Conservation (phyloP, 2,113 vertebrate species). For the Phoenicopterus ruber region DNA sequence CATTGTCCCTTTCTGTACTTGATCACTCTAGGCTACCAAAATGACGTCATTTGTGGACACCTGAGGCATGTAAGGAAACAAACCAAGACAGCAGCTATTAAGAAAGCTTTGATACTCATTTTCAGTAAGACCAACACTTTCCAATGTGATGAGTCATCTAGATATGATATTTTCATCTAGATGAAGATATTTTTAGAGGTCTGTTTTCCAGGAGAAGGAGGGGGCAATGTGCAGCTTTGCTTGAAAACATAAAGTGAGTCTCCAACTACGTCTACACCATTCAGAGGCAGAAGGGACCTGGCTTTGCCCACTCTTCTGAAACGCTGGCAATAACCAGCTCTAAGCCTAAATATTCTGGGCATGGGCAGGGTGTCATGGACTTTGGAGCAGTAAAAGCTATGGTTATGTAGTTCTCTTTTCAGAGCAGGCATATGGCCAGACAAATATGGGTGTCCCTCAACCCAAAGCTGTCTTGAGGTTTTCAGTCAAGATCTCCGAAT, state of each 20-base stretch:
- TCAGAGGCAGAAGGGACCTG: neutral
- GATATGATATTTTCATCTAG: neutral
- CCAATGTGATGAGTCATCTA: neutral
- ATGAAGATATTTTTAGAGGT: neutral
- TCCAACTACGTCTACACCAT: neutral
- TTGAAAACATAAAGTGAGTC: neutral
- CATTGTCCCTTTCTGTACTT: neutral
- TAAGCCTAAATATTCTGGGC: neutral
- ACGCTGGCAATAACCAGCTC: neutral
- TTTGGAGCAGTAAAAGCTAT: neutral
- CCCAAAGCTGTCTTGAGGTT: neutral
- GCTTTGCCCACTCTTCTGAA: neutral
- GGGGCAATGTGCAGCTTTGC: rapidly evolving
- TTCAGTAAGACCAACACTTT: neutral
- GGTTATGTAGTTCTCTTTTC: neutral
- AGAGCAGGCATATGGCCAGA: neutral
- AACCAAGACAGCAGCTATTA: neutral
- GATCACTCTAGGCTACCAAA: neutral
- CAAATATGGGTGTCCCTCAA: neutral
- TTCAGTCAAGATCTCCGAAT: neutral
- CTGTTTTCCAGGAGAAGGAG: neutral
- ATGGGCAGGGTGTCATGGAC: neutral
- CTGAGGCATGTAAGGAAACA: neutral
- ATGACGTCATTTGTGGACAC: neutral
- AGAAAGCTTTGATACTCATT: neutral